phyloP scores from a whole-genome alignment of 2,797 vertebrate genomes.

The Sarcophilus harrisii region DNA sequence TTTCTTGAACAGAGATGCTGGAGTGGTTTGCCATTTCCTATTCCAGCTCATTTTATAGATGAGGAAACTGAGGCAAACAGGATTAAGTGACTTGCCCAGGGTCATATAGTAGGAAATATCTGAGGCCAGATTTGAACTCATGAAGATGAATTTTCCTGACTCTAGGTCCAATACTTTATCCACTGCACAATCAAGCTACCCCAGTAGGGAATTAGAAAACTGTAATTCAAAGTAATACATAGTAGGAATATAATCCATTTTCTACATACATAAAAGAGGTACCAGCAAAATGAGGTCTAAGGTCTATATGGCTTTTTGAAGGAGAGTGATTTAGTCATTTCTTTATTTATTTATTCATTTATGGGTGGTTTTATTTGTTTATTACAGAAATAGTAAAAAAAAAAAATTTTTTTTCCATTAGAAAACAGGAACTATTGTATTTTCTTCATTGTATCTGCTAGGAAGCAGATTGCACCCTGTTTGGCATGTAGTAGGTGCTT shows the following conservation, averaged over 20 bases:
- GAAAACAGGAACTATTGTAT: neutral
- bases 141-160: neutral
- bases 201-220: neutral
- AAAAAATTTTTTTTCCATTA: neutral
- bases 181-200: neutral
- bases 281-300: neutral
- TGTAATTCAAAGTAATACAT: neutral
- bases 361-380: neutral
- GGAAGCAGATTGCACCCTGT: neutral
- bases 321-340: neutral
- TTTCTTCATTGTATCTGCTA: neutral
- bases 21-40: neutral
- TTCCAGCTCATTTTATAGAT: neutral
- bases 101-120: neutral
- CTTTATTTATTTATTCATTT: neutral
- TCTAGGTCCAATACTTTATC: neutral
- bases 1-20: neutral
- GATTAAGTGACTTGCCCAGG: neutral
- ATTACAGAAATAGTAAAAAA: neutral
- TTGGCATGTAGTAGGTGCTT: neutral
- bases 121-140: neutral
- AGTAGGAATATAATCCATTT: neutral
- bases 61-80: neutral
- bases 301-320: neutral
- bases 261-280: neutral